These are phyloP conservation scores for Drosophila paramelanica DNA, from an alignment of 2,888 invertebrate genomes.

Conservation along the genomic window DNA sequence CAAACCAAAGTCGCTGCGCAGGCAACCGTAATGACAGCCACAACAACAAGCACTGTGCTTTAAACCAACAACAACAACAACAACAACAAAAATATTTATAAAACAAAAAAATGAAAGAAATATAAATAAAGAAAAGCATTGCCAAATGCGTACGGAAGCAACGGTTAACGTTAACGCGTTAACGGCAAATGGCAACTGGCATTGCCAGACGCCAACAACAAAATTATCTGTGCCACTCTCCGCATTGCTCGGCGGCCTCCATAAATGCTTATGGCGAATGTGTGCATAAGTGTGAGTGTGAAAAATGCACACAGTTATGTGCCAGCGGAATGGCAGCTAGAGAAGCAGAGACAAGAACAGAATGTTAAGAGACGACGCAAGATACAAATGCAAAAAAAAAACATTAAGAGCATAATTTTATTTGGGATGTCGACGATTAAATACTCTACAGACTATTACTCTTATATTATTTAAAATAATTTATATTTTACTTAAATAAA, in stretches of 20 bases:
- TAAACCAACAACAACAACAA: background rate
- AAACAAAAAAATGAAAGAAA: slow-evolving; percentile 7
- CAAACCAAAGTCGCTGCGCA: slow-evolving; percentile 59
- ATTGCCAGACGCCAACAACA: slow-evolving; percentile 43
- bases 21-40: slow-evolving; percentile 59
- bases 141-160: slow-evolving; percentile 55
- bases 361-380: slow-evolving; percentile 10
- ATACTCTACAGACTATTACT: slow-evolving; percentile 10
- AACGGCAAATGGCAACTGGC: slow-evolving; percentile 55
- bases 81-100: background rate
- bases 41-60: slow-evolving; percentile 6
- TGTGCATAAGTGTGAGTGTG: slow-evolving; percentile 18
- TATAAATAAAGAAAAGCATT: slow-evolving; percentile 33
- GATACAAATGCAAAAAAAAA: slow-evolving; percentile 9
- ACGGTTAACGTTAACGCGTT: slow-evolving; percentile 58
- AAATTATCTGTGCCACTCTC: slow-evolving; percentile 57
- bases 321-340: slow-evolving; percentile 2
- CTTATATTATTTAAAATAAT: background rate
- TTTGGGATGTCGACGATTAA: background rate
- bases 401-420: background rate
- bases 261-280: slow-evolving; percentile 62
- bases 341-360: background rate
- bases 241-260: slow-evolving; percentile 63
- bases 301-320: slow-evolving; percentile 25
- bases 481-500: background rate